A percentile compares a stretch with the other conserved stretches of the same genome.
phyloP scores from a whole-genome alignment of 2,797 vertebrate species.

The Pangasius krempfi region DNA sequence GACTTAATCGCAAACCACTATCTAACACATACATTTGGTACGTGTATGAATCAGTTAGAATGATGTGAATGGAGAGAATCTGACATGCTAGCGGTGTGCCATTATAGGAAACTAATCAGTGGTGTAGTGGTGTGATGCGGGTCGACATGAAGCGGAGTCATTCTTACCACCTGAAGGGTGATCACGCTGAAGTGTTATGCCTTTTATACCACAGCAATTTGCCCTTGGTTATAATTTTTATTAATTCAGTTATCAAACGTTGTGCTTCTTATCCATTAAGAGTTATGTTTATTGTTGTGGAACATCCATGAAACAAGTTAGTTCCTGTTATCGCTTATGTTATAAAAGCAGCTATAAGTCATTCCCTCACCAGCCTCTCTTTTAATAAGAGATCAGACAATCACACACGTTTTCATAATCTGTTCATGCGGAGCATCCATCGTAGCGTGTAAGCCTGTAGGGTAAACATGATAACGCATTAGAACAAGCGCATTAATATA shows the following conservation, averaged over 20 bases:
- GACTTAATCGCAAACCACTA: constrained; percentile 8
- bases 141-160: not conserved
- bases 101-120: not conserved
- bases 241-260: not conserved
- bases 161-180: not conserved
- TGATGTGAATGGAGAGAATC: not conserved
- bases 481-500: not conserved
- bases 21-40: not conserved
- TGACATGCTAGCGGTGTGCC: not conserved
- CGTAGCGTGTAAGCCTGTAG: too few relatives aligned
- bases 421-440: not conserved
- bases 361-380: not conserved
- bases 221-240: not conserved
- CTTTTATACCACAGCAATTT: not conserved
- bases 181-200: not conserved
- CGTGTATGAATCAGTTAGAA: not conserved
- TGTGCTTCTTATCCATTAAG: constrained; percentile 7
- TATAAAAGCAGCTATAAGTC: not conserved
- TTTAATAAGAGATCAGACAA: not conserved
- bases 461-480: not conserved
- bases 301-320: not conserved
- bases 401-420: not conserved
- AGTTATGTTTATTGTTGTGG: not conserved
- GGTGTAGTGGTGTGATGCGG: not conserved
- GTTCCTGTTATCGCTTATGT: not conserved